Conservation (phyloP, 2,113 vertebrate species). For the Malurus alboscapulatus region DNA sequence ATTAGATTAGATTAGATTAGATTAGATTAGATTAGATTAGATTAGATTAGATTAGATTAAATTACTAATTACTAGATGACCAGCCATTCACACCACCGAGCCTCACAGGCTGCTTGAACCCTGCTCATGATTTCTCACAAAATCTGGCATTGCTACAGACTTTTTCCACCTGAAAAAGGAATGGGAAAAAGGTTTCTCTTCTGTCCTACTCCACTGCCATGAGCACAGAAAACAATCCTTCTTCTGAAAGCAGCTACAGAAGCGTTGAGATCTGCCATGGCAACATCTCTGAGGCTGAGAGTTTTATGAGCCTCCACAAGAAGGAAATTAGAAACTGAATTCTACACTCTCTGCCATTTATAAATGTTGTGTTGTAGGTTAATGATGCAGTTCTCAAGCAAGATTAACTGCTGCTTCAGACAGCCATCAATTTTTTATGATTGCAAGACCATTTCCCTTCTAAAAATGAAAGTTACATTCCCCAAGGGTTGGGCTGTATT, state of each 20-base stretch:
- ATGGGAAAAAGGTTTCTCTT: neutral
- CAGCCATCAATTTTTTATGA: conserved; percentile 57
- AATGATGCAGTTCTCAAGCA: conserved; percentile 58
- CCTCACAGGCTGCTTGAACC: neutral
- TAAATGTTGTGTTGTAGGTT: conserved; percentile 54
- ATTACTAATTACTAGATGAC: no score
- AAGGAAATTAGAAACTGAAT: conserved; percentile 52
- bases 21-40: no score
- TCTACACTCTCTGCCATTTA: conserved; percentile 31
- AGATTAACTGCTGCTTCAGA: conserved; percentile 55
- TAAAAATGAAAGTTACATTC: conserved; percentile 19
- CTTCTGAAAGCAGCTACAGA: neutral
- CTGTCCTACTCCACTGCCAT: neutral
- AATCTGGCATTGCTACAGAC: neutral
- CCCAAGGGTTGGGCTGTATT: neutral
- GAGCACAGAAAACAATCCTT: neutral
- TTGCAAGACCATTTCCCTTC: conserved; percentile 33
- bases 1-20: no score
- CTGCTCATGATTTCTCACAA: neutral
- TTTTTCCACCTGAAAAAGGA: neutral
- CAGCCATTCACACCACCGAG: neutral
- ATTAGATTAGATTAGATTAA: no score
- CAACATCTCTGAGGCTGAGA: neutral
- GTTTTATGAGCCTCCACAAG: conserved; percentile 35
- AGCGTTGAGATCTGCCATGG: neutral